These are phyloP conservation scores for Amia ocellicauda DNA, from an alignment of 2,113 vertebrate species.

Conservation along the genomic window DNA sequence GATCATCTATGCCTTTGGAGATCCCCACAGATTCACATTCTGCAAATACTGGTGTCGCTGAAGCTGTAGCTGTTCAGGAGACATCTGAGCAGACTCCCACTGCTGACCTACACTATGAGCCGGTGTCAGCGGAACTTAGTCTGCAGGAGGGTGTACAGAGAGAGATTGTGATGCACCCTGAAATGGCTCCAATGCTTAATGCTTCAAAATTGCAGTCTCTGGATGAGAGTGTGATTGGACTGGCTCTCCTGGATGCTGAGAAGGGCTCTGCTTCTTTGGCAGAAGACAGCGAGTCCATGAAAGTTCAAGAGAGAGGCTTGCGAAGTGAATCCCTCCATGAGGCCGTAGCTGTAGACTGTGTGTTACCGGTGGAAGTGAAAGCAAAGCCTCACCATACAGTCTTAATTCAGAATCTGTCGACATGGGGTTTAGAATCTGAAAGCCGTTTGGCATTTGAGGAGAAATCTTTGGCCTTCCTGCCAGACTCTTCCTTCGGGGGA, in stretches of 20 bases:
- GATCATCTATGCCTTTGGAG: neutral
- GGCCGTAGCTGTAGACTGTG: slow-evolving; percentile 33
- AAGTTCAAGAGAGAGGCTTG: neutral
- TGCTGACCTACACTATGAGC: neutral
- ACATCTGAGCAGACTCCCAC: neutral
- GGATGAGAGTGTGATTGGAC: neutral
- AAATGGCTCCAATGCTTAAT: neutral
- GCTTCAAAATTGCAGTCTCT: neutral
- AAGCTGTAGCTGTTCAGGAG: neutral
- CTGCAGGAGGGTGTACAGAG: neutral
- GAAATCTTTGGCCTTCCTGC: slow-evolving; percentile 31
- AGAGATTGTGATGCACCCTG: neutral
- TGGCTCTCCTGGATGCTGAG: neutral
- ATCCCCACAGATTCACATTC: neutral
- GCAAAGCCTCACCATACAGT: too few species aligned
- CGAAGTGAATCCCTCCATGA: neutral
- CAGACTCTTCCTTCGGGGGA: neutral
- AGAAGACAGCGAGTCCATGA: neutral
- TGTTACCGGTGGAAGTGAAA: slow-evolving; percentile 33
- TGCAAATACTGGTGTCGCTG: too few species aligned
- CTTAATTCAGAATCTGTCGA: slow-evolving; percentile 6
- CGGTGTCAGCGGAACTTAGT: neutral
- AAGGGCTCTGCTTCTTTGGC: slow-evolving; percentile 4
- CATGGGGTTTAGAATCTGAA: slow-evolving; percentile 16
- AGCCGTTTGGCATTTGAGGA: slow-evolving; percentile 32